Conservation (phyloP, 2,888 invertebrate genomes). For the Machimus atricapillus region DNA sequence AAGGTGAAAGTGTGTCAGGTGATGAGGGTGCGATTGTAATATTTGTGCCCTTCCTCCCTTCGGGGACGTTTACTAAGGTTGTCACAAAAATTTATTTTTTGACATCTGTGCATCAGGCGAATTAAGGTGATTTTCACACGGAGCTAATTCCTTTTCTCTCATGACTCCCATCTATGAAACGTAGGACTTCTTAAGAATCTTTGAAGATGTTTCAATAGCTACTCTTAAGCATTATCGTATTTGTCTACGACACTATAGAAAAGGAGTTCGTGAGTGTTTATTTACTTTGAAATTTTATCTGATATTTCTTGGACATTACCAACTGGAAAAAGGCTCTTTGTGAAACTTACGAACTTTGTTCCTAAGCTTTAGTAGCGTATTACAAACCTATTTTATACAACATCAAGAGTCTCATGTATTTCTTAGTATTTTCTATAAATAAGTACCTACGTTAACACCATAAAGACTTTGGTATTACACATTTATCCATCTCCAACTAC, state of each 20-base stretch:
- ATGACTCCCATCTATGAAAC: neutral
- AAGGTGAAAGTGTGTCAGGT: constrained; percentile 9
- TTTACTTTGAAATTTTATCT: neutral
- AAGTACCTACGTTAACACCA: too few relatives aligned
- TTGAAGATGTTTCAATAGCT: neutral
- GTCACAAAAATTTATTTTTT: constrained; percentile 11
- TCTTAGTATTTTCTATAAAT: neutral
- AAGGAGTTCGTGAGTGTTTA: neutral
- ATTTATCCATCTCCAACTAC: too few relatives aligned
- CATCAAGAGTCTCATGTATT: neutral
- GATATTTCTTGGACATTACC: neutral
- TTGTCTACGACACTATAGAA: neutral
- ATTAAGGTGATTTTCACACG: neutral
- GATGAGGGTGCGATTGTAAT: constrained; percentile 27
- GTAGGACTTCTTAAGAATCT: neutral
- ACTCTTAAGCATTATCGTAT: neutral
- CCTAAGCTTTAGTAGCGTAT: neutral
- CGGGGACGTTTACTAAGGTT: neutral
- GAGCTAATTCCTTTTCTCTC: neutral
- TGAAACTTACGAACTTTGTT: neutral
- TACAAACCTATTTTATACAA: neutral
- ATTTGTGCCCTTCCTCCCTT: neutral
- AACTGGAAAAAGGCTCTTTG: neutral
- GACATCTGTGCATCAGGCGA: neutral
- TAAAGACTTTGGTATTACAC: too few relatives aligned